These are phyloP conservation scores for Sylvia atricapilla DNA, from an alignment of 2,113 vertebrate species.

Conservation along the genomic window DNA sequence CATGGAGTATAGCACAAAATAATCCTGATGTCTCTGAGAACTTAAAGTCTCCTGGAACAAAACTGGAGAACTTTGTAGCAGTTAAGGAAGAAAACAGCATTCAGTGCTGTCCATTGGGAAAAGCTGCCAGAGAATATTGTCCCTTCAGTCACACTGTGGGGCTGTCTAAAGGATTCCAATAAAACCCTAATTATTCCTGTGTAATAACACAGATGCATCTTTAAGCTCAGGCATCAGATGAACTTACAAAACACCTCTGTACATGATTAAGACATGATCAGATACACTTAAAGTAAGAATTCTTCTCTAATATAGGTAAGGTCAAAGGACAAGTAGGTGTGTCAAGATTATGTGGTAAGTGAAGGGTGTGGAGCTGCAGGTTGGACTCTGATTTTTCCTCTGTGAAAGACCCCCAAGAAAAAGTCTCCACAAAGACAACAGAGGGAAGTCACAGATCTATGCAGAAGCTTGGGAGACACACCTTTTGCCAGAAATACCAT, in stretches of 20 bases:
- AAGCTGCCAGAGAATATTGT: neutral
- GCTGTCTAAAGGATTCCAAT: neutral
- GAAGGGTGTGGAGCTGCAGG: neutral
- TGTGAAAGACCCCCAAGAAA: neutral
- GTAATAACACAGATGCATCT: neutral
- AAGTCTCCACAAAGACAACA: neutral
- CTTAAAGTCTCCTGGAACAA: neutral
- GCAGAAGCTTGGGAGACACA: neutral
- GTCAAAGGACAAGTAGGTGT: neutral
- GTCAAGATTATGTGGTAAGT: neutral
- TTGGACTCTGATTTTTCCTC: neutral
- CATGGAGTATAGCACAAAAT: neutral
- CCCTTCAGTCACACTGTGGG: rapidly evolving
- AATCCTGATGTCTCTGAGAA: neutral
- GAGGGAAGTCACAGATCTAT: neutral
- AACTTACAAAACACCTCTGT: neutral
- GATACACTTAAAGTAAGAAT: neutral
- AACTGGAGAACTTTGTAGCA: neutral
- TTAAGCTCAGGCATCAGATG: neutral
- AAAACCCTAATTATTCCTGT: neutral
- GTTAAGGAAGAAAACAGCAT: neutral
- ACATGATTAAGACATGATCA: neutral
- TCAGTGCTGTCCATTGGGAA: neutral
- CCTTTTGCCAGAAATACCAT: neutral
- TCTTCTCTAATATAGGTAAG: neutral